phyloP scores from a whole-genome alignment of 2,888 invertebrate genomes.

The Andrena flavipes region DNA sequence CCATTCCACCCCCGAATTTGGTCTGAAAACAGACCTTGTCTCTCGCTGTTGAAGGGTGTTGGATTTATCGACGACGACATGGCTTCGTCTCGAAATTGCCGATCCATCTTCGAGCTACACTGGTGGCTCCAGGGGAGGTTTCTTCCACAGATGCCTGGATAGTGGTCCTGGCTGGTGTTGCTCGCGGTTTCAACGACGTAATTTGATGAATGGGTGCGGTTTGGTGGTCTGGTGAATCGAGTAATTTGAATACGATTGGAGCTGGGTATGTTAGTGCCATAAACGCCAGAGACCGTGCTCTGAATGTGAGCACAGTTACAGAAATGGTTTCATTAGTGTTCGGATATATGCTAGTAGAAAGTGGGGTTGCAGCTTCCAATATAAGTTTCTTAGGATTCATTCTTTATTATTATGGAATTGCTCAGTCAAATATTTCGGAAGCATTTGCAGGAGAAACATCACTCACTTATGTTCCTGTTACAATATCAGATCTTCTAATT shows the following conservation, averaged over 20 bases:
- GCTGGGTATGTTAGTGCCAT: neutral
- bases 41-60: neutral
- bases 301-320: too few species aligned
- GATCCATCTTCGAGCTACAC: neutral
- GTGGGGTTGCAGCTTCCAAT: too few species aligned
- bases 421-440: too few species aligned
- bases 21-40: conserved; percentile 27
- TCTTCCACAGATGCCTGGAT: neutral
- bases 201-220: neutral
- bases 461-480: too few species aligned
- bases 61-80: conserved; percentile 1
- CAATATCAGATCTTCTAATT: too few species aligned
- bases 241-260: neutral
- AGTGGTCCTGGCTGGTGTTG: neutral
- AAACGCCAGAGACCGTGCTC: neutral
- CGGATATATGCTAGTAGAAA: too few species aligned
- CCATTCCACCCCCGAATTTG: conserved; percentile 29
- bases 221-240: neutral
- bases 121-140: neutral
- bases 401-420: too few species aligned
- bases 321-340: too few species aligned
- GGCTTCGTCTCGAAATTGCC: neutral
- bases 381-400: too few species aligned
- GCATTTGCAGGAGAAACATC: too few species aligned
- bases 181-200: neutral